Percentiles rank a stretch among this genome's conserved stretches.
phyloP scores from a whole-genome alignment of 2,797 vertebrate species.

The Nasua narica region DNA sequence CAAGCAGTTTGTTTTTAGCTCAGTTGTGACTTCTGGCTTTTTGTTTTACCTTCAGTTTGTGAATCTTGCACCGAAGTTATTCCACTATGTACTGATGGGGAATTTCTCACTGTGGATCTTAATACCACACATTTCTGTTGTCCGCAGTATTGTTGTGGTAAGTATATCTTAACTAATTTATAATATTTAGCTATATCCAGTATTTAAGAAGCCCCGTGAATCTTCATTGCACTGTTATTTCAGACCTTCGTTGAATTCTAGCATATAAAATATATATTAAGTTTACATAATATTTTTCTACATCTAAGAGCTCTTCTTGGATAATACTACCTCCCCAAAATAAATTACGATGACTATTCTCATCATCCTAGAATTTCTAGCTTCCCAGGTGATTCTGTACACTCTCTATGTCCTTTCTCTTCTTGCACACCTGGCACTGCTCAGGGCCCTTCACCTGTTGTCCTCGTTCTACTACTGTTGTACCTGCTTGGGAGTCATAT shows the following conservation, averaged over 20 bases:
- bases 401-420: not conserved
- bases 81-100: slow-evolving; percentile 90
- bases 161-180: slow-evolving; percentile 56
- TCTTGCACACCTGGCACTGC: not conserved
- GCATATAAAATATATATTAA: not conserved
- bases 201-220: not conserved
- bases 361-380: not conserved
- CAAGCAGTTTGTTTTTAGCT: not conserved
- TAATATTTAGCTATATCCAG: not conserved
- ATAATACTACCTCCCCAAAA: not conserved
- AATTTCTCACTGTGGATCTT: slow-evolving; percentile 93
- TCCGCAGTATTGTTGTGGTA: slow-evolving; percentile 95
- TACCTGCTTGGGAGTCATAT: not conserved
- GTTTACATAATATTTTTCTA: not conserved
- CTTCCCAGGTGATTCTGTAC: not conserved
- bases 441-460: not conserved
- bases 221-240: not conserved
- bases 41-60: slow-evolving; percentile 87
- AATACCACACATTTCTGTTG: slow-evolving; percentile 93
- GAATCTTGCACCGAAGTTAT: slow-evolving; percentile 93
- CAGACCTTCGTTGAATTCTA: not conserved
- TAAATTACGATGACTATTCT: not conserved
- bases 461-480: not conserved
- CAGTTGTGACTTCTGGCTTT: slow-evolving; percentile 27
- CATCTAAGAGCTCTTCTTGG: not conserved